Evolutionary conservation across 2,797 vertebrate genomes (phyloP), one percentile per base, ranked within the genome.

Genomic region (Catamblyrhynchus diadema): DNA sequence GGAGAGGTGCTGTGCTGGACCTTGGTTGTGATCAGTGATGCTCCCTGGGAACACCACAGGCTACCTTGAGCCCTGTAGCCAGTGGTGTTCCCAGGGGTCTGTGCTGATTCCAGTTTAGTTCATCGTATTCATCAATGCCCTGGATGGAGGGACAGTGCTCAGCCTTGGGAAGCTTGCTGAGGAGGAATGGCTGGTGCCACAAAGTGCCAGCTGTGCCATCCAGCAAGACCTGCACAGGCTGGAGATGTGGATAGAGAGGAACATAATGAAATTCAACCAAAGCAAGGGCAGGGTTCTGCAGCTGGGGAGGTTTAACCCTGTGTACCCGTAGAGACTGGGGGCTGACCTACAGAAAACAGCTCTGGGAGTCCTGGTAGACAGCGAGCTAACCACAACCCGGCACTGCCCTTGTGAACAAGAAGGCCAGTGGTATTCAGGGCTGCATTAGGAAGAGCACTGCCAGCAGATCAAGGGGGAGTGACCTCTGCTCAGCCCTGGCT

Each of bases 361-460:
- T 67, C 41, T 81, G 17, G 61, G 12, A 12, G 10, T 74, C 41
- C 14, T 47, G 33, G 20, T 27, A 14, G 30, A 41, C 25, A 39
- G 1, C 1, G 48, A 69, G 16, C 18, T 54, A 61, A 62, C 23
- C 48, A 37, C 0, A 0, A 48, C 32, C 9, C n/a, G 75, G 71
- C 48, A 11, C 9, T 62, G n/a, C 32, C 32, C 32, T 13, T 18
- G 16, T 56, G 64, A 28, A 2, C 28, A 39, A 19, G 48, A 37
- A 37, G 24, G 24, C 16, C 20, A 33, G 0, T 25, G 57, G 44
- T 33, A 14, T 19, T n/a, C 5, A 70, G 42, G 28, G 24, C 37
- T 82, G 56, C 17, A 4, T 62, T 35, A 62, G 10, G 28, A 44
- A 50, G 57, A 82, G 48, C 5, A 14, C 9, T 82, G 28, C n/a